Percentiles rank a stretch among this genome's conserved stretches.
Conservation (phyloP, 2,113 vertebrate genomes). For the Polypterus senegalus region DNA sequence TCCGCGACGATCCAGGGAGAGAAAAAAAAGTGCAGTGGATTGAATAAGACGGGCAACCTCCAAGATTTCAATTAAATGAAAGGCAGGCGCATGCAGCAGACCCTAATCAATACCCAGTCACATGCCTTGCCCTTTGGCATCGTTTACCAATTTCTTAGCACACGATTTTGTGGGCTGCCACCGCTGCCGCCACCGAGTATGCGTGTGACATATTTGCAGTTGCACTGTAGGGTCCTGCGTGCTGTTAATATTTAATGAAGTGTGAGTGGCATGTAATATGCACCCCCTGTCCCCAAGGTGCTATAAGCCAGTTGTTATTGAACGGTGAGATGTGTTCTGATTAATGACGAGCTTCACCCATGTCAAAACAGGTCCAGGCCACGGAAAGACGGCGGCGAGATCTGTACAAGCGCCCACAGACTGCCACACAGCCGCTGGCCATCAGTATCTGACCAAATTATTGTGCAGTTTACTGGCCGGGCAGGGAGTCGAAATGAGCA, state of each 20-base stretch:
- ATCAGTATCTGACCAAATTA: no score
- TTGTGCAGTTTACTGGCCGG: no score
- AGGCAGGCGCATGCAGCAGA: conserved; percentile 13
- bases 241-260: conserved; percentile 5
- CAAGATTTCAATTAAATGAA: conserved; percentile 20
- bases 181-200: background rate
- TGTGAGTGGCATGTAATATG: conserved; percentile 6
- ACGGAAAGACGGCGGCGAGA: no score
- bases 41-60: background rate
- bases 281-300: background rate
- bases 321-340: conserved; percentile 5
- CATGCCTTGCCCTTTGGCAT: background rate
- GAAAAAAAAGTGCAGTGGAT: background rate
- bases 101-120: conserved; percentile 2
- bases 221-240: background rate
- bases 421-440: no score
- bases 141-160: background rate
- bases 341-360: conserved; percentile 4
- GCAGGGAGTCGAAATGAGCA: no score
- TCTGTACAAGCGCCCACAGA: no score
- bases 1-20: no score
- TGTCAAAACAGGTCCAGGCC: background rate
- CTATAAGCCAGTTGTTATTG: conserved; percentile 2
- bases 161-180: background rate
- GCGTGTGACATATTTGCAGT: conserved; percentile 1